phyloP scores from a whole-genome alignment of 2,888 invertebrate species.

The Nemapogon koenigi region DNA sequence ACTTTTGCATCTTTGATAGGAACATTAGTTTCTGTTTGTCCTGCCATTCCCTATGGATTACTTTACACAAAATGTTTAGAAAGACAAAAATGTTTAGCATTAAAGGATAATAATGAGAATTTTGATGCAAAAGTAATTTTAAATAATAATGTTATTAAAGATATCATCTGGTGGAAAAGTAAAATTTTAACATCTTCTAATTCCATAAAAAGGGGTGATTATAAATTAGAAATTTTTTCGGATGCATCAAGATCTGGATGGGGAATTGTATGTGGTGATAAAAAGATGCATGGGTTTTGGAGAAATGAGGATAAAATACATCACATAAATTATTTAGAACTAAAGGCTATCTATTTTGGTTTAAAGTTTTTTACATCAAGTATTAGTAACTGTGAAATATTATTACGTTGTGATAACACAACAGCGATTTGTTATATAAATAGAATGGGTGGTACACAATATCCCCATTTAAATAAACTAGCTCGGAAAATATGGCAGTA shows the following conservation, averaged over 20 bases:
- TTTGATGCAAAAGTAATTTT: neutral
- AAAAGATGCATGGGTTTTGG: neutral
- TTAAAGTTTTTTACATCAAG: neutral
- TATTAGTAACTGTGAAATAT: neutral
- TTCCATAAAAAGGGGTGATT: neutral
- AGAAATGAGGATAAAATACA: neutral
- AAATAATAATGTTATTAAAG: neutral
- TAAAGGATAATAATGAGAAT: neutral
- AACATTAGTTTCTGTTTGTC: neutral
- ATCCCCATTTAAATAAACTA: neutral
- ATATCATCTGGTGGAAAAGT: neutral
- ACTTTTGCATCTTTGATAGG: neutral
- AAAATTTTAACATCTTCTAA: neutral
- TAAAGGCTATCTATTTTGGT: neutral
- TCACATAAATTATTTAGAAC: neutral
- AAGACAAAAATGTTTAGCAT: neutral
- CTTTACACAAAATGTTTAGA: slow-evolving; percentile 1
- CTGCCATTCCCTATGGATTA: neutral
- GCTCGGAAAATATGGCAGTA: slow-evolving; percentile 6
- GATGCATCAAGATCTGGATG: neutral
- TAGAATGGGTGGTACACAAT: slow-evolving; percentile 2
- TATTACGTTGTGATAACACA: slow-evolving; percentile 1
- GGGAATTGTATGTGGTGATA: neutral
- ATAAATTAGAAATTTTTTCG: neutral
- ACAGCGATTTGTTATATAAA: slow-evolving; percentile 2